A percentile compares a stretch with the other conserved stretches of the same genome.
Conservation (phyloP, 2,888 invertebrate genomes). For the Tenthredo distinguenda region DNA sequence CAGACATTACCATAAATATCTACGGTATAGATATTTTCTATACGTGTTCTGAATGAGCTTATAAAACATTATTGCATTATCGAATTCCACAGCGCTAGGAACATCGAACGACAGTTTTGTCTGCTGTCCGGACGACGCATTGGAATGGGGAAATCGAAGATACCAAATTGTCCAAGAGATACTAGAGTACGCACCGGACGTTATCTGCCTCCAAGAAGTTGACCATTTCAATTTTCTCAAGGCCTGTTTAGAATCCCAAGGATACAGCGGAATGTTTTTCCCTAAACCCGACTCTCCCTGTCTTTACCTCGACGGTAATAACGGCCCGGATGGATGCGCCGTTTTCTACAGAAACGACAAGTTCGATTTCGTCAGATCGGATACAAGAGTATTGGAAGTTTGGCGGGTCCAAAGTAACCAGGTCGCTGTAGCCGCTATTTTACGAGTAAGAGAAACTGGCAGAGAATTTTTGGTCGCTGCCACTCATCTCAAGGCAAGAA, state of each 20-base stretch:
- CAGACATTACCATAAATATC: neutral
- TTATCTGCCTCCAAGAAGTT: constrained; percentile 88
- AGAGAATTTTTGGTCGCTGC: constrained; percentile 84
- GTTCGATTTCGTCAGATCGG: constrained; percentile 81
- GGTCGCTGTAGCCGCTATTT: constrained; percentile 82
- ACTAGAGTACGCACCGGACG: constrained; percentile 84
- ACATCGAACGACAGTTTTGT: constrained; percentile 87
- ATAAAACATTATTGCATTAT: neutral
- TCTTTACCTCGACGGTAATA: constrained; percentile 85
- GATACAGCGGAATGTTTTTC: constrained; percentile 85
- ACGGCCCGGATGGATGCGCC: constrained; percentile 90
- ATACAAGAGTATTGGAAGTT: constrained; percentile 84
- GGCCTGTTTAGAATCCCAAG: constrained; percentile 82
- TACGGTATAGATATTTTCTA: neutral
- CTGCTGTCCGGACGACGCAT: constrained; percentile 84
- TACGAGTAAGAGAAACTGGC: constrained; percentile 80
- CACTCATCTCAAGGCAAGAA: constrained; percentile 88
- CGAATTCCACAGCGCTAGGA: constrained; percentile 82
- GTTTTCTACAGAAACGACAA: constrained; percentile 85
- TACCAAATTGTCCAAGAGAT: constrained; percentile 87
- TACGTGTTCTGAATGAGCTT: neutral
- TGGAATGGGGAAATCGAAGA: constrained; percentile 85
- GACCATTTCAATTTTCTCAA: constrained; percentile 87
- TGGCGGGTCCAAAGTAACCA: constrained; percentile 87
- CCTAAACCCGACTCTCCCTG: constrained; percentile 90